A percentile compares a stretch with the other conserved stretches of the same genome.
Evolutionary conservation across 2,113 vertebrate genomes (phyloP).

Genomic region (Merops nubicus): DNA sequence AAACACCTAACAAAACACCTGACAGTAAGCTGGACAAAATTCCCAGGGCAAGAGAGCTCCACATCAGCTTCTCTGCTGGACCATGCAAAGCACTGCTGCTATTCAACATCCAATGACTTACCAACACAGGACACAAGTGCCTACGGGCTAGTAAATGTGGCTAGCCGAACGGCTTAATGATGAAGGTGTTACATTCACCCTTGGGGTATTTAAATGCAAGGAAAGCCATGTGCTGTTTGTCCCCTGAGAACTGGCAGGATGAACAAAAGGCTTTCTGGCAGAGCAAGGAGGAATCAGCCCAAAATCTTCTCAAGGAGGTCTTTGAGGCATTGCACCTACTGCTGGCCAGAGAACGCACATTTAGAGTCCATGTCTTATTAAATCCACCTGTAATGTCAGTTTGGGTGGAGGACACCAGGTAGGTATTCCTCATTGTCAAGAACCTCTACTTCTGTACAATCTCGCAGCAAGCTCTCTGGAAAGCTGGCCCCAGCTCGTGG

Average conservation of each 20-base stretch:
- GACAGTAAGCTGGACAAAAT: neutral
- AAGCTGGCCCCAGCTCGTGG: neutral
- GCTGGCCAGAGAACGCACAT: neutral
- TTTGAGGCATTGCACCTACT: neutral
- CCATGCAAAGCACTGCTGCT: neutral
- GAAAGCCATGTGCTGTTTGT: neutral
- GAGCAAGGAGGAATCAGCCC: neutral
- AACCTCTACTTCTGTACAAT: neutral
- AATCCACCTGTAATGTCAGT: neutral
- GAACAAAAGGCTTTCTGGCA: neutral
- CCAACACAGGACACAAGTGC: neutral
- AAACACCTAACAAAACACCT: neutral
- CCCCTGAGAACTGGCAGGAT: neutral
- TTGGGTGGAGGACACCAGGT: neutral
- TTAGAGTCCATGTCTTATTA: neutral
- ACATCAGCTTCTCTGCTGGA: neutral
- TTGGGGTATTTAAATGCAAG: neutral
- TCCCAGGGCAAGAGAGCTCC: neutral
- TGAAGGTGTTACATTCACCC: neutral
- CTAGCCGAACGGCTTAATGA: neutral
- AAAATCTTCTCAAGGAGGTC: neutral
- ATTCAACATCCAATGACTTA: neutral
- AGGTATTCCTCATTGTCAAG: neutral
- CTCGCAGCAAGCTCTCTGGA: neutral
- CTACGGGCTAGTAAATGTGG: rapidly evolving